A percentile compares a stretch with the other conserved stretches of the same genome.
phyloP scores from a whole-genome alignment of 2,113 vertebrate species.

The Danio rerio region DNA sequence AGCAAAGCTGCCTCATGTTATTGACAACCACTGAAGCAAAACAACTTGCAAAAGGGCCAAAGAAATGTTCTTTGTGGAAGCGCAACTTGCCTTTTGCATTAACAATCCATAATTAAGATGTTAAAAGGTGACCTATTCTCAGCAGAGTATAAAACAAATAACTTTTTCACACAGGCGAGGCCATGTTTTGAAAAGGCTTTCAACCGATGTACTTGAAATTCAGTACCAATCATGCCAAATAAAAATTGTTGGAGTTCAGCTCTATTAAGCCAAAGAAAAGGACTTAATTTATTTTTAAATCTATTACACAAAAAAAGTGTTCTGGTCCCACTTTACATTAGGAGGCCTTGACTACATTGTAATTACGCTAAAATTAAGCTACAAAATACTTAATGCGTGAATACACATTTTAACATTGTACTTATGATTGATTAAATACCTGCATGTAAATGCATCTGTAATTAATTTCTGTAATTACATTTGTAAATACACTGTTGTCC shows the following conservation, averaged over 20 bases:
- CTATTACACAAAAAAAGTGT: not conserved
- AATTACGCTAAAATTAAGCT: too few relatives aligned
- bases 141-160: not conserved
- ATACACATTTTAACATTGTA: too few relatives aligned
- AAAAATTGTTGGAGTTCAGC: not conserved
- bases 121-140: not conserved
- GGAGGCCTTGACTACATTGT: too few relatives aligned
- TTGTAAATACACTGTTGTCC: too few relatives aligned
- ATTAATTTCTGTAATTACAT: too few relatives aligned
- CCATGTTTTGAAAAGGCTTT: not conserved
- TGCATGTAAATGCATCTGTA: too few relatives aligned
- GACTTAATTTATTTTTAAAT: not conserved
- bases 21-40: constrained; percentile 6
- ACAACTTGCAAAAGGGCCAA: not conserved
- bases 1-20: not conserved
- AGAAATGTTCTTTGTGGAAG: not conserved
- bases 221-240: not conserved
- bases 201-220: not conserved
- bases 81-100: not conserved
- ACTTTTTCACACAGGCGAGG: not conserved
- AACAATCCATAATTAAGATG: not conserved
- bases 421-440: too few relatives aligned
- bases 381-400: too few relatives aligned
- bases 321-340: too few relatives aligned
- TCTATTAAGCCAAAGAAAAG: not conserved